Evolutionary conservation across 2,797 vertebrate genomes (phyloP).

Genomic region (Chaetophractus vellerosus): DNA sequence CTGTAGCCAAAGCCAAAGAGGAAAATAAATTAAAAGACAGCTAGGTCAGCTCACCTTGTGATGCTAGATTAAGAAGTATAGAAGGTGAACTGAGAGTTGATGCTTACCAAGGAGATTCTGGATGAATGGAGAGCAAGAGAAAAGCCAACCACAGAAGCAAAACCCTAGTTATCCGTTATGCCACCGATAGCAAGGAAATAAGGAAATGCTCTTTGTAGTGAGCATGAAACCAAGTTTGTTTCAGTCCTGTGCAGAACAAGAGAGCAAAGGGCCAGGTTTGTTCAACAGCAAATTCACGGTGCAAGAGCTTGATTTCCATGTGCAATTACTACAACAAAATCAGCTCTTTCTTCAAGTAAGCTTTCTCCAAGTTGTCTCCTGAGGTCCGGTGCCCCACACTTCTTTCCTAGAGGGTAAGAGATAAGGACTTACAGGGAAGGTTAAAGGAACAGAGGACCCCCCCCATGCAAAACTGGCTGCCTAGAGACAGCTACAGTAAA

Average conservation of each 20-base stretch:
- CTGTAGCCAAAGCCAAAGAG: neutral
- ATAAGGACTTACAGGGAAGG: neutral
- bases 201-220: neutral
- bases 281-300: neutral
- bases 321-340: neutral
- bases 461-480: too few species aligned
- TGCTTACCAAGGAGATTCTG: neutral
- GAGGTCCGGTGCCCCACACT: too few species aligned
- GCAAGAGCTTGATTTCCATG: rapidly evolving
- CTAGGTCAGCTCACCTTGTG: too few species aligned
- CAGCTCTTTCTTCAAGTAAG: neutral
- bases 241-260: neutral
- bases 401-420: neutral
- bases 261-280: neutral
- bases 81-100: neutral
- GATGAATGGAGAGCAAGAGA: neutral
- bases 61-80: neutral
- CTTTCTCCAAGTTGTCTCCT: neutral
- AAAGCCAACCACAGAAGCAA: neutral
- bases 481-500: neutral
- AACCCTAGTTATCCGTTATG: neutral
- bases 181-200: neutral
- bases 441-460: too few species aligned
- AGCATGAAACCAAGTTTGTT: neutral
- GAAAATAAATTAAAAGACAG: neutral